Evolutionary conservation across 1,140 invertebrate species (phyloP).

Genomic region (Drosophila azteca): DNA sequence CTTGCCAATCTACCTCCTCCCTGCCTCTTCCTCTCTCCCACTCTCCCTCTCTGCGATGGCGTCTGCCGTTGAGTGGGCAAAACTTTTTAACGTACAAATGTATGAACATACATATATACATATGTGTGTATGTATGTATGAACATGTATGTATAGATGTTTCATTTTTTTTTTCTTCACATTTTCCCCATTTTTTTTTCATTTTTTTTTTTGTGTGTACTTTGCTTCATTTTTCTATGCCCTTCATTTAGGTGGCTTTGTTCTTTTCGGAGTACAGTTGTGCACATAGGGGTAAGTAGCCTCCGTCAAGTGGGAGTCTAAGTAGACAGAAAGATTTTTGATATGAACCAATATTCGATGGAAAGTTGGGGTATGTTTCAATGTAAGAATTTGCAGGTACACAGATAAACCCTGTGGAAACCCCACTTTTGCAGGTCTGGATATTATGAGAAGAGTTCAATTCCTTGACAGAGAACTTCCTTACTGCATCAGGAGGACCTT

Average conservation of each 20-base stretch:
- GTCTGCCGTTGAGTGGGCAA: conserved; percentile 76
- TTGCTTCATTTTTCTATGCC: conserved; percentile 72
- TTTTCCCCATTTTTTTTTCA: conserved; percentile 35
- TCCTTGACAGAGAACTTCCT: too few relatives aligned
- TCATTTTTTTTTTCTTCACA: conserved; percentile 21
- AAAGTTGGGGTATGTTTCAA: too few relatives aligned
- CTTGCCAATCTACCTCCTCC: conserved; percentile 13
- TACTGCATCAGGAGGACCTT: too few relatives aligned
- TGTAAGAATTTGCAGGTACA: too few relatives aligned
- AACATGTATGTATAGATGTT: conserved; percentile 18
- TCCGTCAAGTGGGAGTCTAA: conserved; percentile 25
- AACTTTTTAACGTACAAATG: conserved; percentile 60
- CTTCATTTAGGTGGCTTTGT: conserved; percentile 76
- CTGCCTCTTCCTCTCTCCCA: conserved; percentile 10
- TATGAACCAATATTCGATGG: conserved; percentile 2
- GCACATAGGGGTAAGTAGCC: conserved; percentile 64
- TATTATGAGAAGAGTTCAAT: too few relatives aligned
- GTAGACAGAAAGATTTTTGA: conserved; percentile 31
- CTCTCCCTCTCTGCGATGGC: conserved; percentile 19
- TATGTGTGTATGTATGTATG: conserved; percentile 15
- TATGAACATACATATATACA: conserved; percentile 24
- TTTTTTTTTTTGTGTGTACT: conserved; percentile 12
- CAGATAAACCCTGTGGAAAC: too few relatives aligned
- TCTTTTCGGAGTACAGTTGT: conserved; percentile 76
- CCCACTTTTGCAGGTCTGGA: too few relatives aligned